Base-by-base conservation (phyloP, 2,113 vertebrate genomes). In the Crypturellus undulatus region DNA sequence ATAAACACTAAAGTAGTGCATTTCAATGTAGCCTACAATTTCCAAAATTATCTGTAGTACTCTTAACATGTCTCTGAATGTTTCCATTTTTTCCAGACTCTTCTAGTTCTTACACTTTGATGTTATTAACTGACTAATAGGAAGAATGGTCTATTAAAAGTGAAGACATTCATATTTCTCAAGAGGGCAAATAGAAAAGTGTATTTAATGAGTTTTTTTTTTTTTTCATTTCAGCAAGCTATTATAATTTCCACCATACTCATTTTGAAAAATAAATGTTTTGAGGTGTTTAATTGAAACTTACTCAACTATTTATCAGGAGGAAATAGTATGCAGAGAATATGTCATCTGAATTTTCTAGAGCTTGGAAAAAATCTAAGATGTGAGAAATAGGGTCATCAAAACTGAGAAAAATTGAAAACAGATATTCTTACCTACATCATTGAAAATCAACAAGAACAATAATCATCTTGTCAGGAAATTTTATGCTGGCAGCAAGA, bases 171-270 rank as follows among this genome's bases (percentile, higher is more conserved):
- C 6, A 45, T 52, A 12, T 3, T 6, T 65, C 14, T 71, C 26
- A 51, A 64, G 12, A 36, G 2, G 3, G 52, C 19, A 83, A 56
- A 56, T 56, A 30, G 47, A 22, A 65, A 89, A 34, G 0, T 18
- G 12, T 65, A 1, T 2, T 32, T 73, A 43, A 62, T 38, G 28
- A 40, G 3, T 15, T 67, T 63, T 1, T 10, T 38, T 10, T 38
- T 15, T 32, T 59, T 30, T 30, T 28, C 14, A 25, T 49, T 21
- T 47, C 2, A 11, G 5, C 1, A 60, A 38, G 8, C 5, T 83
- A 40, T 1, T 42, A 16, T 11, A 82, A 6, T 8, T 3, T 6
- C 1, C 24, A 3, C 1, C 4, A 1, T 3, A 34, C 13, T 3
- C 34, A 68, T 63, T 77, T 22, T 75, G 67, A 43, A 30, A 42